Evolutionary conservation across 2,888 invertebrate genomes (phyloP).

Genomic region (Platynereis dumerilii): DNA sequence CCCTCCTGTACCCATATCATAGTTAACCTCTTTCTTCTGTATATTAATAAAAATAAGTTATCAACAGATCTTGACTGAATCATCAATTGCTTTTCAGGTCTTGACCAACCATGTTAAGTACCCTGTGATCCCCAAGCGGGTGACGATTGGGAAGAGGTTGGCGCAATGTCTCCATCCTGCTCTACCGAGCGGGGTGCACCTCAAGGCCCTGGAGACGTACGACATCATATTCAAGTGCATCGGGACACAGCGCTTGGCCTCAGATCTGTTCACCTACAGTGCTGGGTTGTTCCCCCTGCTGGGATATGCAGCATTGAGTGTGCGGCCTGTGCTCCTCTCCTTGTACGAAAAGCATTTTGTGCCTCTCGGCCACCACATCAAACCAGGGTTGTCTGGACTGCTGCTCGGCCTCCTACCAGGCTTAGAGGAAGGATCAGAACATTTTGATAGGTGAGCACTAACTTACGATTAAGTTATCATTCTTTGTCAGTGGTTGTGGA

Average conservation of each 20-base stretch:
- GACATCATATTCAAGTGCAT: slow-evolving; percentile 89
- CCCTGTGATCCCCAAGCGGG: slow-evolving; percentile 83
- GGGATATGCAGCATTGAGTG: slow-evolving; percentile 88
- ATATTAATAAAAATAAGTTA: too few species aligned
- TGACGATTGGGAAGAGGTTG: slow-evolving; percentile 86
- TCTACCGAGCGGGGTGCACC: slow-evolving; percentile 87
- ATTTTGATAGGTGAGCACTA: slow-evolving; percentile 75
- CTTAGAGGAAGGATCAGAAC: slow-evolving; percentile 83
- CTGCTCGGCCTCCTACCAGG: slow-evolving; percentile 88
- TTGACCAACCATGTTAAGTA: slow-evolving; percentile 80
- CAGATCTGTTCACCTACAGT: slow-evolving; percentile 81
- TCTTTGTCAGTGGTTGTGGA: too few species aligned
- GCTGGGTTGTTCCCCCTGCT: slow-evolving; percentile 86
- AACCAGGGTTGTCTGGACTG: slow-evolving; percentile 85
- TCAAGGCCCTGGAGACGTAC: slow-evolving; percentile 89
- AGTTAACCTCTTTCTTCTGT: too few species aligned
- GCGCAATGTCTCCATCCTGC: slow-evolving; percentile 94
- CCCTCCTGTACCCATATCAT: too few species aligned
- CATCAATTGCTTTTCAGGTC: too few species aligned
- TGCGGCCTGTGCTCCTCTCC: slow-evolving; percentile 79
- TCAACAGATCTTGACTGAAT: too few species aligned
- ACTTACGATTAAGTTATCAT: too few species aligned
- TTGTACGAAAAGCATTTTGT: slow-evolving; percentile 89
- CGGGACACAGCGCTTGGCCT: slow-evolving; percentile 78
- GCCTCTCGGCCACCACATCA: slow-evolving; percentile 76